A percentile compares a stretch with the other conserved stretches of the same genome.
Conservation (phyloP, 2,797 vertebrate genomes). For the Acanthurus lineatus region DNA sequence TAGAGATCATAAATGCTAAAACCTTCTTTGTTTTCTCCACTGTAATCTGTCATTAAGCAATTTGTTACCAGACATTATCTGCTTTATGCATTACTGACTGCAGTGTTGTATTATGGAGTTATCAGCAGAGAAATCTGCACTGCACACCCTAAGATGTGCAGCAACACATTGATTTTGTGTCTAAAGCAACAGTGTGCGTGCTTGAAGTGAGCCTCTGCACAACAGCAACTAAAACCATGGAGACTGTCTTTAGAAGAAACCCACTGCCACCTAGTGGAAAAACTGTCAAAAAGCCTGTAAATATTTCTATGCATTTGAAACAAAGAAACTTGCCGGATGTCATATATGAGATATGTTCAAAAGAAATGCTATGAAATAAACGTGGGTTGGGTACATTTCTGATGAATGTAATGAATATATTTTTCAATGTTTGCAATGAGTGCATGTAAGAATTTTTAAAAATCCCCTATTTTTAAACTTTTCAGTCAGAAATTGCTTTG, state of each 20-base stretch:
- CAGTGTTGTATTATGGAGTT: constrained; percentile 49
- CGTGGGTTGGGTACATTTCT: not conserved
- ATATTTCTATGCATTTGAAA: no score
- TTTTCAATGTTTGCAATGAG: not conserved
- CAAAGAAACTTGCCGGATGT: not conserved
- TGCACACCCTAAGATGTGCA: constrained; percentile 36
- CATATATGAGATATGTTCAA: not conserved
- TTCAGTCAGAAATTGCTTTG: not conserved
- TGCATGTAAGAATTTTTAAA: not conserved
- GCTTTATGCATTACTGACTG: constrained; percentile 41
- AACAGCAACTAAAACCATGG: not conserved
- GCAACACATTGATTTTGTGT: constrained; percentile 53
- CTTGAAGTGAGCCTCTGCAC: constrained; percentile 1
- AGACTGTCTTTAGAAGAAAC: constrained; percentile 29
- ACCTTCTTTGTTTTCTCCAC: constrained; percentile 4
- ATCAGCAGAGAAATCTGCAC: constrained; percentile 59
- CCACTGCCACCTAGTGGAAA: constrained; percentile 72
- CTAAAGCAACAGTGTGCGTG: constrained; percentile 26
- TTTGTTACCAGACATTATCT: constrained; percentile 42
- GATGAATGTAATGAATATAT: not conserved
- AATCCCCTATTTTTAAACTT: not conserved
- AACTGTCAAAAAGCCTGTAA: not conserved
- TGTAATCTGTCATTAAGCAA: constrained; percentile 44
- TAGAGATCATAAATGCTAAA: not conserved
- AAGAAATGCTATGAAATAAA: not conserved